Conservation (phyloP, 2,113 vertebrate genomes). For the Thomomys bottae region DNA sequence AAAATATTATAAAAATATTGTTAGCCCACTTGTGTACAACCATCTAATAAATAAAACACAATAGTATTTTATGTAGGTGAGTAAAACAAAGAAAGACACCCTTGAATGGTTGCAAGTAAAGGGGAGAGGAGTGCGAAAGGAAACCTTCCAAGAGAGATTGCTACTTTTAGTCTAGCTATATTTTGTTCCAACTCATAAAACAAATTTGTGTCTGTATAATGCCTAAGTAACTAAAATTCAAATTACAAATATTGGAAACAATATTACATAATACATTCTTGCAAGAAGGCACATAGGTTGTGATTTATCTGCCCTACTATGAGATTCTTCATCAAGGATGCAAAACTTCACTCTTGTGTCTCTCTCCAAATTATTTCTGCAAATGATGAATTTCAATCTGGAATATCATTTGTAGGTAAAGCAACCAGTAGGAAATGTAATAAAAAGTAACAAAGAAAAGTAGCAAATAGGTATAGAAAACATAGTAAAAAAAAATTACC, state of each 20-base stretch:
- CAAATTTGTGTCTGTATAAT: not conserved
- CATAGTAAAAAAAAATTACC: not conserved
- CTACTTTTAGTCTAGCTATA: not conserved
- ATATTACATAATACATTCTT: not conserved
- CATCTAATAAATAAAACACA: not conserved
- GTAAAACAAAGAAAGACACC: not conserved
- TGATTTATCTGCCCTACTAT: not conserved
- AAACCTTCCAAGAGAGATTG: not conserved
- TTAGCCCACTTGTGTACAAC: not conserved
- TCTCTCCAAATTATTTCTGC: not conserved
- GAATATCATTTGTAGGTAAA: not conserved
- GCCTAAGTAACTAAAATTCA: slow-evolving; percentile 15
- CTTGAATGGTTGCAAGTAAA: not conserved
- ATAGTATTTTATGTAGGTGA: not conserved
- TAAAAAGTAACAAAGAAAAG: not conserved
- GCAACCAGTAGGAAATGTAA: not conserved
- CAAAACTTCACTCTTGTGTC: slow-evolving; percentile 37
- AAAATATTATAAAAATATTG: slow-evolving; percentile 16
- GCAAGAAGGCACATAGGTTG: not conserved
- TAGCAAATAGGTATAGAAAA: not conserved
- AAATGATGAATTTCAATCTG: slow-evolving; percentile 34
- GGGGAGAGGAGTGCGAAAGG: not conserved
- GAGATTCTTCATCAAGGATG: not conserved
- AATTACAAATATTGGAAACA: not conserved
- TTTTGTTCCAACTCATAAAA: not conserved